Evolutionary conservation across 2,888 invertebrate species (phyloP), one percentile per base, ranked within the genome.

Genomic region (Cepaea hortensis): DNA sequence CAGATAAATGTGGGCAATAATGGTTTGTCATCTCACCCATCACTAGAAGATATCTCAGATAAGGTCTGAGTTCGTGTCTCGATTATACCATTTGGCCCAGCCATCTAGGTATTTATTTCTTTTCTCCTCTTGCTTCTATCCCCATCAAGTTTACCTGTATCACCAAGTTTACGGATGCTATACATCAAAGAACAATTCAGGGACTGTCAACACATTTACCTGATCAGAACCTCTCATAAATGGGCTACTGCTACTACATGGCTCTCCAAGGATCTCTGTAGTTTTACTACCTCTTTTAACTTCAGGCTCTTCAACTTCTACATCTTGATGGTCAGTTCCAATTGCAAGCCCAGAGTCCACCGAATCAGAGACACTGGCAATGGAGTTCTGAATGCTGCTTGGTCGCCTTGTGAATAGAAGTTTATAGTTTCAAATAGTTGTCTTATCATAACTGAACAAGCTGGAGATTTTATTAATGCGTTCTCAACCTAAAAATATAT

Each of bases 331-430:
- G 23, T 81, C 85, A 50, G 85, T 48, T 15, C 85, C 65, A 73
- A n/a, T n/a, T 13, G 86, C 86, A 46, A 86, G 81, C 9, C 86
- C 86, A 15, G 86, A 86, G 48, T 86, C 86, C 35, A 81, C 18
- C 13, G 81, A 81, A 15, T 46, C 23, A 9, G 80, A 75, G 72
- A 35, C 18, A 73, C 73, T 46, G 7, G 75, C 85, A 46, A 2
- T 35, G 13, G 62, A 61, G 15, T 35, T 23, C 23, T 75, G 62
- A 48, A 81, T 55, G 70, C 55, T 75, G 11, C 68, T n/a, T 46
- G 81, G 50, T 50, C 75, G 62, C 81, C 81, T 81, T 35, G 7
- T 3, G 55, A 50, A 6, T 15, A 23, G n/a, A 79, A 50, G 20
- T n/a, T 20, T 46, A 50, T 13, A 50, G 9, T 80, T 48, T 7